Base-by-base conservation (phyloP, 2,113 vertebrate genomes). In the Corythornis vintsioides region DNA sequence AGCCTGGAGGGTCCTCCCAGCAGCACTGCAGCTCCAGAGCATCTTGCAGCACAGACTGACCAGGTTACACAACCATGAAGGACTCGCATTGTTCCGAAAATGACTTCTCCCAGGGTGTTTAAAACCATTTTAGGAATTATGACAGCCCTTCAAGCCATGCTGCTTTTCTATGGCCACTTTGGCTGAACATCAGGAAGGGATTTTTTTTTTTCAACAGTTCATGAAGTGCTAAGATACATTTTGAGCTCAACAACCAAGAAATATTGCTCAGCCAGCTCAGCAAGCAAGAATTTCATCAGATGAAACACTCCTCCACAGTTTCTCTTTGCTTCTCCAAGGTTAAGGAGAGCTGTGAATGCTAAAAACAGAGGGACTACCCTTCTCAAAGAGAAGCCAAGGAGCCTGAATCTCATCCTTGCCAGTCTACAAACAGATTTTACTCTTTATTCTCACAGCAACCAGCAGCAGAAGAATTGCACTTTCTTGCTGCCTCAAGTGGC, bases 201-300 rank as follows among this genome's bases (percentile, higher is more conserved):
- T 83, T 57, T 95, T 94, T 57, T 57, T 95, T 94, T 89, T 95
- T 84, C 48, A 88, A n/a, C 24, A 43, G 50, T 53, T 91, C 82
- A 71, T 80, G 73, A 92, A 91, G 72, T 87, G 84, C 75, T 76
- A 91, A 85, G 75, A 88, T 55, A 28, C 17, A 87, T 85, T 71
- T 87, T 43, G 47, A 76, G 61, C 53, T 84, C 63, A 83, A 66
- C 15, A 42, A 73, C 21, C 35, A 82, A 76, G 35, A 89, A 83
- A 63, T 18, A 43, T n/a, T 13, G 3, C 38, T 85, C 47, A 72
- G 92, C 25, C 83, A 88, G 70, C 81, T 89, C 83, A 88, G 74
- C 59, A 76, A 88, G 52, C n/a, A 45, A 83, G 28, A 0, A 4
- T 88, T 90, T 86, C 2, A 3, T 66, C 84, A 70, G 60, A 63